A percentile compares a stretch with the other conserved stretches of the same genome.
Conservation (phyloP, 2,797 vertebrate species). For the Allobates femoralis region DNA sequence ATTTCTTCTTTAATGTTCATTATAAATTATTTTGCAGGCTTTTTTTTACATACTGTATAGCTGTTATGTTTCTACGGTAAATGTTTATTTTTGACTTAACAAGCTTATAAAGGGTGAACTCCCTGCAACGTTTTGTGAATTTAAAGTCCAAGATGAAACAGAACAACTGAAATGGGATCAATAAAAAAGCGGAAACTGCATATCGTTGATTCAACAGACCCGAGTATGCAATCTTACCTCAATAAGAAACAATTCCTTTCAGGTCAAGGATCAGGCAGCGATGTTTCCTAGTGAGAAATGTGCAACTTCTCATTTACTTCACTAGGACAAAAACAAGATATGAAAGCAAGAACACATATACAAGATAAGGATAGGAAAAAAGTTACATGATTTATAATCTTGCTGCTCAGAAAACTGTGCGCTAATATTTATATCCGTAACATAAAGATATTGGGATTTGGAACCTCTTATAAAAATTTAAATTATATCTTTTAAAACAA, state of each 20-base stretch:
- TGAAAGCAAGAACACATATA: neutral
- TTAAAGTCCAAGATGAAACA: neutral
- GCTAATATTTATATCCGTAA: neutral
- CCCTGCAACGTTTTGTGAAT: neutral
- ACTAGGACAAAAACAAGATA: neutral
- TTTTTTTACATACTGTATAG: neutral
- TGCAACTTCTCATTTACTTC: slow-evolving; percentile 17
- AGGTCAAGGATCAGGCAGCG: slow-evolving; percentile 10
- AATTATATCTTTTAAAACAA: too few species aligned
- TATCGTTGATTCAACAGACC: neutral
- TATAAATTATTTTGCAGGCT: too few species aligned
- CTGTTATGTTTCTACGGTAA: neutral
- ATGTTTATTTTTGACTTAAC: neutral
- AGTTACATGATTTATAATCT: neutral
- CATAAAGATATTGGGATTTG: neutral
- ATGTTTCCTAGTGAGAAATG: neutral
- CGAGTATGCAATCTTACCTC: slow-evolving; percentile 4
- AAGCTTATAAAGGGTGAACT: neutral
- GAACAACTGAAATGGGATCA: neutral
- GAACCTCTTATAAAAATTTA: too few species aligned
- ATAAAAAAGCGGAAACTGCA: neutral
- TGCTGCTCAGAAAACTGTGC: neutral
- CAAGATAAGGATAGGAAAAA: neutral
- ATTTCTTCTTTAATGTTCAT: too few species aligned
- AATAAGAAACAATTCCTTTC: neutral